These are phyloP conservation scores for Spea bombifrons DNA, from an alignment of 2,113 vertebrate species.

Conservation along the genomic window DNA sequence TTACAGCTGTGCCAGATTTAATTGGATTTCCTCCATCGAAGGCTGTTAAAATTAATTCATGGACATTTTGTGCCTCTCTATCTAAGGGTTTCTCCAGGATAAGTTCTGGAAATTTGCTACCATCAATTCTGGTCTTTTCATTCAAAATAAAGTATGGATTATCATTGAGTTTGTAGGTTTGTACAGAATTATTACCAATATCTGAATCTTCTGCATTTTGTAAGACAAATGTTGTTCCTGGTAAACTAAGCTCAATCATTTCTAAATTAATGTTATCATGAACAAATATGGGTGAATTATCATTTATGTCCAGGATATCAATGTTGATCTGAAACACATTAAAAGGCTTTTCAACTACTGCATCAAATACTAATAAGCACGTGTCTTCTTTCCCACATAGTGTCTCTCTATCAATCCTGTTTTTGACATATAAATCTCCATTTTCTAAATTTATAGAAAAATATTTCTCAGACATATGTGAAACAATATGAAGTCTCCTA, in stretches of 20 bases:
- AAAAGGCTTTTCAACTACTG: slow-evolving; percentile 66
- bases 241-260: slow-evolving; percentile 57
- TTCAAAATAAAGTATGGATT: slow-evolving; percentile 66
- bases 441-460: slow-evolving; percentile 65
- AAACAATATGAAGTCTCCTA: slow-evolving; percentile 62
- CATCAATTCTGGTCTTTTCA: slow-evolving; percentile 54
- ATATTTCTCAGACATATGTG: slow-evolving; percentile 63
- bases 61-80: slow-evolving; percentile 59
- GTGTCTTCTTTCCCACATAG: slow-evolving; percentile 58
- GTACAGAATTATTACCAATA: slow-evolving; percentile 63
- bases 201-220: slow-evolving; percentile 66
- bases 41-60: slow-evolving; percentile 55
- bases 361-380: slow-evolving; percentile 63
- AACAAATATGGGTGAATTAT: slow-evolving; percentile 60
- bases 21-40: slow-evolving; percentile 54
- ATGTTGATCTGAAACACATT: slow-evolving; percentile 61
- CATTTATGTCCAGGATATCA: slow-evolving; percentile 67
- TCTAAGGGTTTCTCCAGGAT: slow-evolving; percentile 63
- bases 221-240: slow-evolving; percentile 61
- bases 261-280: slow-evolving; percentile 59
- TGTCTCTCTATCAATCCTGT: slow-evolving; percentile 69
- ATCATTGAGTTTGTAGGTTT: slow-evolving; percentile 62
- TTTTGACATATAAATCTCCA: slow-evolving; percentile 66
- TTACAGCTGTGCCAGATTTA: too few species aligned
- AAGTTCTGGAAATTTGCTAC: slow-evolving; percentile 68